Conservation (phyloP, 64 coral and sea anemone species). For the Dendrophyllia cribrosa region DNA sequence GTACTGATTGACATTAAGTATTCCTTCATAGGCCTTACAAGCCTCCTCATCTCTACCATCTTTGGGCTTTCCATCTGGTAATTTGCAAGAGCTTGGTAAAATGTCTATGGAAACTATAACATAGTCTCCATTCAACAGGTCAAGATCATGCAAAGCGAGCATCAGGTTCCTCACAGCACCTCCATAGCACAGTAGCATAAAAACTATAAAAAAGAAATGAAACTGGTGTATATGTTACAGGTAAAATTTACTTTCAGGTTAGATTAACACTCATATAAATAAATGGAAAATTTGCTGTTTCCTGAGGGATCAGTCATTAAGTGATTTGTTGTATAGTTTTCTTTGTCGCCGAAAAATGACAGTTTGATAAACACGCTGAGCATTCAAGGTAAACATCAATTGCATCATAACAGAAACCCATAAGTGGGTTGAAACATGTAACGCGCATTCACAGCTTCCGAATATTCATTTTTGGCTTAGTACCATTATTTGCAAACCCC, state of each 20-base stretch:
- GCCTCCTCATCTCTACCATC: constrained; percentile 58
- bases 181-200: constrained; percentile 73
- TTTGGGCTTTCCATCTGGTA: not conserved
- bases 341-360: too few species aligned
- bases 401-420: too few species aligned
- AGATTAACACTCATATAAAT: not conserved
- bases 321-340: too few species aligned
- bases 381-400: too few species aligned
- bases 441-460: too few species aligned
- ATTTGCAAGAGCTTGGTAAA: constrained; percentile 16
- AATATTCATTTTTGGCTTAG: too few species aligned
- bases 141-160: constrained; percentile 61
- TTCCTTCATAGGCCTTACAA: constrained; percentile 64
- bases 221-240: not conserved
- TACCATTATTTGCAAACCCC: too few species aligned
- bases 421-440: too few species aligned
- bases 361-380: too few species aligned
- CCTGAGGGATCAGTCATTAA: too few species aligned
- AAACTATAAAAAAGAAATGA: constrained; percentile 52
- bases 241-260: not conserved
- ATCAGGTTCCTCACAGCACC: constrained; percentile 42
- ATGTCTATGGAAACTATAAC: too few species aligned
- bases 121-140: constrained; percentile 71
- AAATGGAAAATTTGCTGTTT: too few species aligned
- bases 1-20: constrained; percentile 58